A percentile compares a stretch with the other conserved stretches of the same genome.
phyloP scores from a whole-genome alignment of 1,140 invertebrate species.

The Drosophila busckii region DNA sequence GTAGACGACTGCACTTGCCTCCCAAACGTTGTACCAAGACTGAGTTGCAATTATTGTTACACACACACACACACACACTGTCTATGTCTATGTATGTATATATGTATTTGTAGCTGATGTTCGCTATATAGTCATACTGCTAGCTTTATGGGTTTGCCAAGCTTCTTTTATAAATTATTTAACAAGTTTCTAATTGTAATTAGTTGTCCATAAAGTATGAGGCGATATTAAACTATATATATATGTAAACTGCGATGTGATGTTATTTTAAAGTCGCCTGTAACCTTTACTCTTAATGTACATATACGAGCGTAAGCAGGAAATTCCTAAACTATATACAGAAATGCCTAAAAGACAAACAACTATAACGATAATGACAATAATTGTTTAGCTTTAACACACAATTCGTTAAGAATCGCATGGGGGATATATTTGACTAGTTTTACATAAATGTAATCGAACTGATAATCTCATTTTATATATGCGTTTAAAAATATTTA shows the following conservation, averaged over 20 bases:
- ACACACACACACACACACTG: too few species aligned
- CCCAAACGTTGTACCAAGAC: too few species aligned
- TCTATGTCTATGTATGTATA: conserved; percentile 18
- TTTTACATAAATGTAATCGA: neutral
- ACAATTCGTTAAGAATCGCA: too few species aligned
- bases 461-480: conserved; percentile 67
- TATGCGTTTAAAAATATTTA: conserved; percentile 23
- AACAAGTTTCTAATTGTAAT: neutral
- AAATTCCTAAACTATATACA: too few species aligned
- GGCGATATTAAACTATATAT: conserved; percentile 15
- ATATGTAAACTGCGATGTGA: conserved; percentile 47
- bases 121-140: too few species aligned
- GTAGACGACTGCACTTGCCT: too few species aligned
- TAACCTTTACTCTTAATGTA: too few species aligned
- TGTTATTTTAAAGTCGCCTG: conserved; percentile 59
- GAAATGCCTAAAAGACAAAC: too few species aligned
- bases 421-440: neutral
- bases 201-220: too few species aligned
- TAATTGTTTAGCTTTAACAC: neutral
- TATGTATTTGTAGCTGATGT: conserved; percentile 8
- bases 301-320: too few species aligned
- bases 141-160: conserved; percentile 57
- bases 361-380: too few species aligned
- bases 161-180: conserved; percentile 25
- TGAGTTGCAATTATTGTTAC: conserved; percentile 37